Evolutionary conservation across 2,113 vertebrate genomes (phyloP), one percentile per base, ranked within the genome.

Genomic region (Labrus mixtus): DNA sequence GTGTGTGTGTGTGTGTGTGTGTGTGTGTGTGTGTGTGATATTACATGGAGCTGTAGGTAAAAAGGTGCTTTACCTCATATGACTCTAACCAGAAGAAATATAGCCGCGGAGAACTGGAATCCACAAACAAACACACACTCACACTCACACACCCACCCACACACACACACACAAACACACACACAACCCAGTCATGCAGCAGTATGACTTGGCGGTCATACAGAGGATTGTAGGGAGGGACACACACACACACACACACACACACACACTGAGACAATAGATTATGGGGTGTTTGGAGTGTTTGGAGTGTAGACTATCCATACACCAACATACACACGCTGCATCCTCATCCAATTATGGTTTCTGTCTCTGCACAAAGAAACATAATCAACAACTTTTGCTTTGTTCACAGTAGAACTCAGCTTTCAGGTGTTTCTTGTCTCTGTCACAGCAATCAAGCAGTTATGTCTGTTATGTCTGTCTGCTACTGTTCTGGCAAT

Each of bases 401-500:
- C 23, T 54, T 43, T 43, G 43, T 25, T 60, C 7, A 51, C 57
- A 51, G 15, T 6, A 43, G 7, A 53, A 15, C 12, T 22, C 3
- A 17, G n/a, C n/a, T 54, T 20, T 57, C 41, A 58, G 48, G 56
- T 66, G 11, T 59, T 77, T 57, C 60, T 43, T 25, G 25, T 25
- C 12, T 39, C 25, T 64, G 33, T 57, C 51, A 37, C 43, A 56
- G 22, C 29, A 37, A 55, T 76, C 43, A 50, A 51, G n/a, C 19
- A 25, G 57, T 37, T 22, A 6, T 22, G 36, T 41, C 41, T 57
- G 41, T 48, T 17, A n/a, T n/a, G n/a, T 50, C 10, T 46, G 13
- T 46, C 13, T 45, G 43, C 43, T 15, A 11, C 56, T 39, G 45
- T 71, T 79, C 66, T 53, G 39, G 20, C 37, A n/a, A 57, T 71